Evolutionary conservation across 2,888 invertebrate genomes (phyloP), one percentile per base, ranked within the genome.

Genomic region (Xestia sexstrigata): DNA sequence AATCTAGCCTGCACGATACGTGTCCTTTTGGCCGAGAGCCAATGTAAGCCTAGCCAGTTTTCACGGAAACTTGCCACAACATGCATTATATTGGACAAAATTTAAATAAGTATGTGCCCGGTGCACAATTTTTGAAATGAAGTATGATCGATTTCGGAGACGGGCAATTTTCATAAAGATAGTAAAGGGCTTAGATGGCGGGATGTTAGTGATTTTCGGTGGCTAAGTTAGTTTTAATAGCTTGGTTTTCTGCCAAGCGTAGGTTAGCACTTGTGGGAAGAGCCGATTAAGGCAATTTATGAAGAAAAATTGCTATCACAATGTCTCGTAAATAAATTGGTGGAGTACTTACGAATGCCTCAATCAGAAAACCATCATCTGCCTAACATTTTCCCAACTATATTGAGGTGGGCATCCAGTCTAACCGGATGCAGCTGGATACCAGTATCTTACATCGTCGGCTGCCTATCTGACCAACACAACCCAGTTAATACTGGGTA

Each of bases 1-100:
- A 95, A 95, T 95, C 93, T 93, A 88, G 90, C 90, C 91, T 92
- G 91, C 88, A 87, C 90, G 88, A 89, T 90, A 90, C 89, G 85
- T 89, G 89, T 87, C 84, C 90, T 80, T 87, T 92, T 95, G 95
- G 95, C 94, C 83, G 81, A 66, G 81, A 85, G 94, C 95, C 95
- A 95, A 93, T 87, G 87, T 89, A 90, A 89, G 80, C 85, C 78
- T 76, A 79, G 74, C 82, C 82, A 76, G 78, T 76, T 87, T 79
- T 70, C 79, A 81, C 47, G 65, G 88, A 79, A 88, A 89, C 79
- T 90, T 88, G 87, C 90, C 87, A 84, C 88, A 90, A 89, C 90
- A 89, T 88, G 86, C 86, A 88, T 87, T 86, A 88, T 81, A 81
- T 81, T 80, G 81, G 72, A 58, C 74, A 26, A 81, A 87, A 86